Evolutionary conservation across 2,797 vertebrate species (phyloP), one percentile per base, ranked within the genome.

Genomic region (Columba guinea): DNA sequence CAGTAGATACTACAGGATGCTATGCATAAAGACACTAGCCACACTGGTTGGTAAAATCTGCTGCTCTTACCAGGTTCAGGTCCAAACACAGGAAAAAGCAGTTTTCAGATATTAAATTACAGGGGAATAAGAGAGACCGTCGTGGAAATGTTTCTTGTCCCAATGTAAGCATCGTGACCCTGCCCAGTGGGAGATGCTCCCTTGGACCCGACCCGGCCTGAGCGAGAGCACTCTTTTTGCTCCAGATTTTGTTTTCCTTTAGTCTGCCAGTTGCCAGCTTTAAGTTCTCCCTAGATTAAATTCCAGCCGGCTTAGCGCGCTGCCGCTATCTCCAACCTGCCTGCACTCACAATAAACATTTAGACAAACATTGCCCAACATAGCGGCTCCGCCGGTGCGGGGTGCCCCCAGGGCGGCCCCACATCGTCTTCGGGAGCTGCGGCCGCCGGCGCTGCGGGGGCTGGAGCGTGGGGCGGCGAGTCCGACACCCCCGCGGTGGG

Each of bases 371-470:
- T 0, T n/a, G 62, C 62, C 55, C 58, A 49, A 30, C 18, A 2
- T 3, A 56, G 26, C 35, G 21, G 77, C 30, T 7, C 4, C 11
- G 11, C 9, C 7, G 7, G 2, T 1, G 21, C 30, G 3, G 10
- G 3, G 17, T 2, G 7, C 1, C 11, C 32, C 17, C 46, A 1
- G 4, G 4, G 0, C 17, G 0, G 5, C 12, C 51, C 20, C 49
- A 2, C 34, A 9, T 0, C 2, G 1, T 3, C 28, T 0, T 1
- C 12, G 1, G 11, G 3, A 28, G 1, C 70, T 8, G 12, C 20
- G 2, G 5, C 10, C 4, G 7, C 30, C 2, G 3, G 5, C 11
- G 28, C 22, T 9, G 16, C 49, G 24, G 48, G 12, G 6, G 1
- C 6, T 6, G 10, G 15, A 9, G 1, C 4, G 19, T 48, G 28